phyloP scores from a whole-genome alignment of 2,797 vertebrate genomes.

The Oryzias sinensis region DNA sequence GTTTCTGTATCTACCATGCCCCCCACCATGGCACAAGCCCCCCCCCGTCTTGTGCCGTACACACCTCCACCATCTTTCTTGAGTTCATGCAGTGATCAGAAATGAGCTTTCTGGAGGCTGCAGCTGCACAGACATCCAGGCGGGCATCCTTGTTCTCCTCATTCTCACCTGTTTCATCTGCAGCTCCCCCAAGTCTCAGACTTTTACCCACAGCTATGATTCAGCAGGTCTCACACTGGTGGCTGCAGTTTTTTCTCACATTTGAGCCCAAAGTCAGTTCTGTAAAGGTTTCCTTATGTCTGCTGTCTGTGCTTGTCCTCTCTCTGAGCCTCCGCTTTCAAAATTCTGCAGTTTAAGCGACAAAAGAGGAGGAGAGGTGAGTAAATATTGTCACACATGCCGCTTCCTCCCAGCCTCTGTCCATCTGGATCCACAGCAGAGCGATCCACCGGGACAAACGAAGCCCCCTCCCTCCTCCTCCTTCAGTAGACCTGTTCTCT shows the following conservation, averaged over 20 bases:
- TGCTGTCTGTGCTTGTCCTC: not conserved
- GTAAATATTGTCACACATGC: conserved; percentile 64
- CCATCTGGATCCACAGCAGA: conserved; percentile 56
- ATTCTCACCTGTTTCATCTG: too few species aligned
- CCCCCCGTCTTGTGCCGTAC: too few species aligned
- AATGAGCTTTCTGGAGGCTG: too few species aligned
- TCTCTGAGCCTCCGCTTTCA: not conserved
- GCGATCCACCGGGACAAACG: conserved; percentile 52
- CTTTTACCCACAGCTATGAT: conserved; percentile 8
- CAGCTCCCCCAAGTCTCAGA: conserved; percentile 8
- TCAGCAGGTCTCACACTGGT: too few species aligned
- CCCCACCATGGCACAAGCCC: too few species aligned
- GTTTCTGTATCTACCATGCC: too few species aligned
- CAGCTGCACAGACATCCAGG: too few species aligned
- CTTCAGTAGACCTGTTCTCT: conserved; percentile 18
- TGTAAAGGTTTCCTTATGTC: conserved; percentile 5
- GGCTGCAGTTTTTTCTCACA: not conserved
- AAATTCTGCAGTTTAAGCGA: not conserved
- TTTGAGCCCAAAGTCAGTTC: not conserved
- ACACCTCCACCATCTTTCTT: too few species aligned
- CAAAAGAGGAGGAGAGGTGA: conserved; percentile 17
- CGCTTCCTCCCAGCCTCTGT: conserved; percentile 50
- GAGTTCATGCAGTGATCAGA: too few species aligned
- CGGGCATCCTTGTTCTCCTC: too few species aligned
- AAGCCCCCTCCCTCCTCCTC: conserved; percentile 23